Base-by-base conservation (phyloP, 1,140 invertebrate genomes). In the Diabrotica virgifera region DNA sequence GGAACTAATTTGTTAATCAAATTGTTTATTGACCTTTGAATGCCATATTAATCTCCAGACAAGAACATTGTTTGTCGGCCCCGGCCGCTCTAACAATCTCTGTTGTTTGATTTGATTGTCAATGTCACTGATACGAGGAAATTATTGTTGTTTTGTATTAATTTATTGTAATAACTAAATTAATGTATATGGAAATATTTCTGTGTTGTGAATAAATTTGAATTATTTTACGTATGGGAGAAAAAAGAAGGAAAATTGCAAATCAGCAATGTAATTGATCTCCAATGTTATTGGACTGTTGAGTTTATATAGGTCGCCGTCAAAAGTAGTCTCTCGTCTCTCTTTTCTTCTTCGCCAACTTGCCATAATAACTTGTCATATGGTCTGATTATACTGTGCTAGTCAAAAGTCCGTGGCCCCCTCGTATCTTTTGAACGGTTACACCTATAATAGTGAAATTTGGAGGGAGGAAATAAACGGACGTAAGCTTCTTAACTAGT, bases 11-110 rank as follows among this genome's bases (percentile, higher is more conserved):
- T n/a, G 14, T 52, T 52, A 52, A 12, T 52, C 51, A 12, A 12
- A 12, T 52, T 52, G 51, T 52, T 52, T 52, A 52, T 52, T 5
- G 51, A 52, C 51, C 9, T 52, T 52, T 52, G 51, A n/a, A 52
- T 52, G n/a, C 51, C 51, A 52, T 14, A 12, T 52, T 12, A 11
- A 52, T 52, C 6, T 52, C n/a, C 14, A 52, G 14, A 12, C n/a
- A n/a, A 13, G n/a, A 12, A 10, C n/a, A 12, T 12, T 52, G 51
- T 14, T 6, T 52, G 13, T 52, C 51, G 10, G 8, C 13, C 51
- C 13, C 51, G n/a, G 8, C n/a, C n/a, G n/a, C n/a, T n/a, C n/a
- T 12, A 52, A 52, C 51, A 5, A 52, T 52, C 13, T n/a, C 9
- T 52, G 51, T 12, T 12, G 14, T 52, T 0, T 7, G 14, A 52